Evolutionary conservation across 2,113 vertebrate genomes (phyloP).

Genomic region (Gnathonemus echidnorhynchus): DNA sequence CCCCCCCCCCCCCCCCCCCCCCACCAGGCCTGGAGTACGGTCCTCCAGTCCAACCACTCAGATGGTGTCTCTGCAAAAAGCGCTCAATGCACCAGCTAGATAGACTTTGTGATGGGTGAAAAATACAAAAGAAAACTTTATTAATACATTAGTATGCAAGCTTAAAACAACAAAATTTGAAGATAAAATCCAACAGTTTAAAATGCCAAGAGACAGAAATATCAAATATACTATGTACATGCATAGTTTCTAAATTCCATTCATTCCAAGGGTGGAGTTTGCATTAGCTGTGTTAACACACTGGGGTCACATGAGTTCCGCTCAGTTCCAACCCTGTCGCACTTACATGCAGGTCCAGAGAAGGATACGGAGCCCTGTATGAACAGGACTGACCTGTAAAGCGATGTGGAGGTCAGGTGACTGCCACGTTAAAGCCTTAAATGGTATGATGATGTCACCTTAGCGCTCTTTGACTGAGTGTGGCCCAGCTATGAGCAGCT

Average conservation of each 20-base stretch:
- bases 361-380: background rate
- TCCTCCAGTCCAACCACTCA: background rate
- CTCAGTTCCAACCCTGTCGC: background rate
- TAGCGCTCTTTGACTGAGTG: background rate
- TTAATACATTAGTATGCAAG: background rate
- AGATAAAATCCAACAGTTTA: background rate
- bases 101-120: background rate
- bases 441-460: background rate
- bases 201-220: background rate
- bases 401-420: background rate
- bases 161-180: conserved; percentile 1
- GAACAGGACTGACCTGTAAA: background rate
- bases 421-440: background rate
- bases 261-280: background rate
- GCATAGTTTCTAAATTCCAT: background rate
- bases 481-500: background rate
- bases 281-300: background rate
- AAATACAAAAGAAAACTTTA: conserved; percentile 4
- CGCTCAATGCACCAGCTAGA: background rate
- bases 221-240: background rate
- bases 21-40: background rate
- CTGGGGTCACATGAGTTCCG: background rate
- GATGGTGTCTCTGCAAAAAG: background rate
- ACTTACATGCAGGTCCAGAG: background rate
- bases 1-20: too few relatives aligned